Evolutionary conservation across 2,888 invertebrate genomes (phyloP).

Genomic region (Phaedon cochleariae): DNA sequence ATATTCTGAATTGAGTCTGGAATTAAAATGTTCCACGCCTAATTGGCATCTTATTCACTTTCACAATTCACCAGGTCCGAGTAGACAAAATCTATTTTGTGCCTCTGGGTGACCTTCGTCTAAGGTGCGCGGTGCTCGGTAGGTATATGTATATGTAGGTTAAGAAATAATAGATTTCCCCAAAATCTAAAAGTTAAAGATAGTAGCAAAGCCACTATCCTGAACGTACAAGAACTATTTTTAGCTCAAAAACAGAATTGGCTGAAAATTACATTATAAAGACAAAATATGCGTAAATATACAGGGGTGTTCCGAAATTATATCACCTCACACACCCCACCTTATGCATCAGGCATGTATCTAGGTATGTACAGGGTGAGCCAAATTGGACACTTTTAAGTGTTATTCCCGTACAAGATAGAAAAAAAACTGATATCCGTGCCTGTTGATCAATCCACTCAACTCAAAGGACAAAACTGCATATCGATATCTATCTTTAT

Average conservation of each 20-base stretch:
- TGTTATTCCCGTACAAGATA: too few species aligned
- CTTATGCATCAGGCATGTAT: too few species aligned
- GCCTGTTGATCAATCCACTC: too few species aligned
- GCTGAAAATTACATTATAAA: slow-evolving; percentile 7
- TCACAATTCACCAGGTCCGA: background rate
- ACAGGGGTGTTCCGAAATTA: too few species aligned
- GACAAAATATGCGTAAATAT: too few species aligned
- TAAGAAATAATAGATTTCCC: slow-evolving; percentile 35
- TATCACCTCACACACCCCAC: too few species aligned
- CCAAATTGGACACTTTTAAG: too few species aligned
- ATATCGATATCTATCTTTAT: too few species aligned
- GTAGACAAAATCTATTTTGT: background rate
- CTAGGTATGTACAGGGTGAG: too few species aligned
- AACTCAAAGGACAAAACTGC: too few species aligned
- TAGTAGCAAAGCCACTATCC: slow-evolving; percentile 44
- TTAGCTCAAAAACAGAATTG: slow-evolving; percentile 33
- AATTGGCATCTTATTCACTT: background rate
- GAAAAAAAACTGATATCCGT: too few species aligned
- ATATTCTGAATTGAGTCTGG: background rate
- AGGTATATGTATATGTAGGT: slow-evolving; percentile 20
- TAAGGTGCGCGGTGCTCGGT: slow-evolving; percentile 10
- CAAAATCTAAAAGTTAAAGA: slow-evolving; percentile 44
- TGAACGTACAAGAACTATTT: slow-evolving; percentile 45
- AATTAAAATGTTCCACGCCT: background rate
- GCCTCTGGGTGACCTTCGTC: slow-evolving; percentile 5